Percentiles rank a stretch among this genome's conserved stretches.
These are phyloP conservation scores for Sialia sialis DNA, from an alignment of 2,113 vertebrate species.

Conservation along the genomic window DNA sequence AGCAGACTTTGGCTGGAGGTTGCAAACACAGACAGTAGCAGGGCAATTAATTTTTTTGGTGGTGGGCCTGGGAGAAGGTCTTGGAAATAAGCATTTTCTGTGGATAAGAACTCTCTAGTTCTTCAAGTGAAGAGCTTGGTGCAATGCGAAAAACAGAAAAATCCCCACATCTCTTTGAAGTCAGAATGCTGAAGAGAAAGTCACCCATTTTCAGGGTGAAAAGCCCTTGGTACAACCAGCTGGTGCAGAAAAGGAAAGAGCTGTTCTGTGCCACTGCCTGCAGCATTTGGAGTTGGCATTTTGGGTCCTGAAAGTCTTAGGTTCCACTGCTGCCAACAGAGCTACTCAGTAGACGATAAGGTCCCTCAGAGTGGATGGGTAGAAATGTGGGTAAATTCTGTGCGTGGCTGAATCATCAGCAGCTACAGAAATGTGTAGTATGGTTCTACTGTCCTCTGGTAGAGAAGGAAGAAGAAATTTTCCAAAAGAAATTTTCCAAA, in stretches of 20 bases:
- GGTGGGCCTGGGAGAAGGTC: too few relatives aligned
- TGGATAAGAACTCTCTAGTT: neutral
- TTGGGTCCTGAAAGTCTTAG: neutral
- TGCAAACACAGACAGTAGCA: neutral
- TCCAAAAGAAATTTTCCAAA: too few relatives aligned
- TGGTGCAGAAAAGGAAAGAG: neutral
- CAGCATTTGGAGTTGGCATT: neutral
- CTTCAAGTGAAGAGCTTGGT: neutral
- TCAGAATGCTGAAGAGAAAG: neutral
- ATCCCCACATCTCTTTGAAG: neutral
- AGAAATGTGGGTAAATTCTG: neutral
- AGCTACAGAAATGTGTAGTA: neutral
- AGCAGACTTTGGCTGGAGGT: neutral
- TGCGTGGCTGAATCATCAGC: neutral
- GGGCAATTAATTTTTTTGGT: neutral
- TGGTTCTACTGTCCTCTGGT: fast-evolving
- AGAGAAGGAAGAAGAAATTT: too few relatives aligned
- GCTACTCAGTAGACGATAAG: neutral
- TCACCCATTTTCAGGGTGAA: neutral
- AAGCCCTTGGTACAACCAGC: fast-evolving
- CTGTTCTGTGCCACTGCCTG: neutral
- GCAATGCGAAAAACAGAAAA: neutral
- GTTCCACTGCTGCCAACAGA: neutral
- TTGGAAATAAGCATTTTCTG: neutral
- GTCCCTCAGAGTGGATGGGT: neutral